Base-by-base conservation (phyloP, 2,888 invertebrate species). In the Phengaris alcon region DNA sequence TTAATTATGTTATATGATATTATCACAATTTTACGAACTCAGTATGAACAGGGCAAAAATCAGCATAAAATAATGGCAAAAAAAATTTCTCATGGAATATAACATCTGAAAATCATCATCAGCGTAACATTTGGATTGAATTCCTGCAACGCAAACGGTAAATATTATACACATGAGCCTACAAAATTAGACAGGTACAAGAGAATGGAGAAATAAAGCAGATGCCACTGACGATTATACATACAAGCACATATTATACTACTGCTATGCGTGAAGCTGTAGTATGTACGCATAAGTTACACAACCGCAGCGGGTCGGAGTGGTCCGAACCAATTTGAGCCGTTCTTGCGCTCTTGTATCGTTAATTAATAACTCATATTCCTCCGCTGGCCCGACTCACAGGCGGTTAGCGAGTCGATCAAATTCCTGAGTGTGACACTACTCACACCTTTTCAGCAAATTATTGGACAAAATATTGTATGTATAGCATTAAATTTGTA, bases 341-440 rank as follows among this genome's bases (percentile, higher is more conserved):
- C 15, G 75, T 75, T 75, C 55, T 46, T 55, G 48, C 54, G 54
- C 15, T 54, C 64, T 51, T 72, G 68, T 46, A 46, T 52, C 68
- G 73, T 73, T 75, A 73, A 73, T 75, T 75, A 75, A 73, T 68
- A 75, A 75, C 73, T 54, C 75, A 73, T 68, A 75, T 68, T 75
- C n/a, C 35, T 35, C 54, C 55, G 52, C 44, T 57, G 68, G 73
- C 44, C 48, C 73, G 73, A 75, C 64, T 44, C 54, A 75, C 59
- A 10, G 22, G 46, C 51, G 52, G 13, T 15, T 9, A 15, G 46
- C 69, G 46, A 46, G 44, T 68, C 6, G 44, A 48, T 6, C 0
- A 68, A 35, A 22, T 22, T 35, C 7, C 6, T 8, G 6, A 48
- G 6, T 48, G 55, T 8, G 15, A 57, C 15, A 7, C 59, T 5